Percentiles rank a stretch among this genome's conserved stretches.
phyloP scores from a whole-genome alignment of 2,888 invertebrate genomes.

The Papilio gigon region DNA sequence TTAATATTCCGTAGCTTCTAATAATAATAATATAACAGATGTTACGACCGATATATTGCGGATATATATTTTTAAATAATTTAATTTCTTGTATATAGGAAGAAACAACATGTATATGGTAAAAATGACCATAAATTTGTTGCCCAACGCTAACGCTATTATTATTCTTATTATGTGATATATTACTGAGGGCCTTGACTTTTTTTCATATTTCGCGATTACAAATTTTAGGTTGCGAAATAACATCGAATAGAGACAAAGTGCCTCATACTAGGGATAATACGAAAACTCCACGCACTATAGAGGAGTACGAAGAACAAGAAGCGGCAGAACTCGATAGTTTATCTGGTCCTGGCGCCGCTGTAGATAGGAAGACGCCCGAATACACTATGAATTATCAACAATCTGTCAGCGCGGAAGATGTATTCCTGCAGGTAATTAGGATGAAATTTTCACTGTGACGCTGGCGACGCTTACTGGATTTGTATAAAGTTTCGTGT shows the following conservation, averaged over 20 bases:
- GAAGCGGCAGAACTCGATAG: slow-evolving; percentile 81
- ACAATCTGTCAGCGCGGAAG: slow-evolving; percentile 92
- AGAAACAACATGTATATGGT: no score
- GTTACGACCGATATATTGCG: neutral
- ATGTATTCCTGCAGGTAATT: slow-evolving; percentile 90
- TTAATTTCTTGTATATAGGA: no score
- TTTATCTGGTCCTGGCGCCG: slow-evolving; percentile 63
- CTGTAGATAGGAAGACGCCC: slow-evolving; percentile 85
- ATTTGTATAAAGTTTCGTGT: no score
- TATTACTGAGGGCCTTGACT: no score
- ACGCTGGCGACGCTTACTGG: no score
- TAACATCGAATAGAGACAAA: slow-evolving; percentile 65
- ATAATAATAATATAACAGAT: neutral
- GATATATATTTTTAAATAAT: neutral
- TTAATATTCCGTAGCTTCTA: neutral
- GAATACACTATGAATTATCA: slow-evolving; percentile 91
- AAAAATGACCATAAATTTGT: no score
- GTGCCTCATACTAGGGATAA: slow-evolving; percentile 44
- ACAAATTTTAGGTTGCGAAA: slow-evolving; percentile 51
- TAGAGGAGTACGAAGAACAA: slow-evolving; percentile 76
- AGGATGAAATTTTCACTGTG: neutral
- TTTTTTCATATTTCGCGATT: neutral
- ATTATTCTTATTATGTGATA: no score
- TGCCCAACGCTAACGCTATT: no score
- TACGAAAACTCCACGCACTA: slow-evolving; percentile 61